Percentiles rank a stretch among this genome's conserved stretches.
Conservation (phyloP, 2,113 vertebrate genomes). For the Ciconia stormi region DNA sequence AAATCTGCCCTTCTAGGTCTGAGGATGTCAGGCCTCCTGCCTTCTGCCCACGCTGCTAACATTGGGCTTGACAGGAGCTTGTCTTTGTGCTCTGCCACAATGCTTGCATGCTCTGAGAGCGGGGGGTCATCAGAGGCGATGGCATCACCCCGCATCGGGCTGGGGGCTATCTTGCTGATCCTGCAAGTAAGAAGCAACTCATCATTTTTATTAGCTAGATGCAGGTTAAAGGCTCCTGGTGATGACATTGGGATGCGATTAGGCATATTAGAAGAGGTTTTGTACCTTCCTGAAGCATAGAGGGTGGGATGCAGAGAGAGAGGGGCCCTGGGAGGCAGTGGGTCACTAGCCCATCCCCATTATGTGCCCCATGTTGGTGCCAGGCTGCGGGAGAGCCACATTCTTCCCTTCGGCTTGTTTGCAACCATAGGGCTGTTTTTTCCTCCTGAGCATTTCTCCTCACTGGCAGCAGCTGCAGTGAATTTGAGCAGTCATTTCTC, state of each 20-base stretch:
- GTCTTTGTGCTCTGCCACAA: neutral
- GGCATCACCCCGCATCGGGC: neutral
- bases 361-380: neutral
- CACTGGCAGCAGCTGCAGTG: neutral
- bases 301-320: neutral
- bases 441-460: neutral
- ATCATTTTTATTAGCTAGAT: neutral
- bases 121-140: fast-evolving
- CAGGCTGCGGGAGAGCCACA: neutral
- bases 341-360: neutral
- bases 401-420: neutral
- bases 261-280: neutral
- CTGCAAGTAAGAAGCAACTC: neutral
- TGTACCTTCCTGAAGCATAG: neutral
- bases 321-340: neutral
- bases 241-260: neutral
- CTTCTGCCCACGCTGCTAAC: neutral
- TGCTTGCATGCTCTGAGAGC: neutral
- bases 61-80: neutral
- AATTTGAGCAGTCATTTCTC: neutral
- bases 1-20: neutral
- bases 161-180: neutral
- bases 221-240: neutral
- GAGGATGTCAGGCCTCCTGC: neutral
- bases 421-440: neutral